Base-by-base conservation (phyloP, 2,888 invertebrate genomes). In the Cosmorhoe ocellata region DNA sequence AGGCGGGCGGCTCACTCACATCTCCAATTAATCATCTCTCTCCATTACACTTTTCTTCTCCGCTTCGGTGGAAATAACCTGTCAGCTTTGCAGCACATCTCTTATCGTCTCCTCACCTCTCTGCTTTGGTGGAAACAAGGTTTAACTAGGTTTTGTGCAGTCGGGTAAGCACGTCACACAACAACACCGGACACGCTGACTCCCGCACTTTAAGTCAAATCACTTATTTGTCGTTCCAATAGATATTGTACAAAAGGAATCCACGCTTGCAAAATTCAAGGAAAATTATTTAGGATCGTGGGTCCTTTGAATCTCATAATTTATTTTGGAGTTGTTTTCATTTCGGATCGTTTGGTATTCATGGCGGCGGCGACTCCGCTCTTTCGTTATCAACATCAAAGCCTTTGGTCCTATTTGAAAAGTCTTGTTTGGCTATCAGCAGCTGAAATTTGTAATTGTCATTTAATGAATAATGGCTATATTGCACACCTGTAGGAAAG, bases 251-350 rank as follows among this genome's bases (percentile, higher is more conserved):
- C 10, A 13, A 28, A 37, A 27, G 27, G 37, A 50, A 50, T 43
- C 37, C 31, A 18, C 38, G 32, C 14, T 39, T 34, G 32, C 43
- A 36, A 40, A 18, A 22, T 51, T 45, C 24, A 13, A 28, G 33
- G 31, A 32, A 41, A 51, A 51, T 36, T 40, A 22, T 28, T 26
- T 18, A 13, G 30, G 22, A 36, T 27, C 38, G 32, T 22, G 30
- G 4, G 28, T 40, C 44, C 40, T 51, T 51, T 40, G 45, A 40
- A 36, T 34, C 34, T 32, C 13, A 39, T 52, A 50, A 58, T 55
- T 50, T 55, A 55, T 52, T 39, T 41, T 38, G 27, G 34, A 47
- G 50, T 50, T 55, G 47, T 49, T 58, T 52, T 47, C 50, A 45
- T 52, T 58, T 39, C 34, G 31, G 37, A 9, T 40, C 51, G 36